Base-by-base conservation (phyloP, 2,797 vertebrate genomes). In the Peromyscus aztecus region DNA sequence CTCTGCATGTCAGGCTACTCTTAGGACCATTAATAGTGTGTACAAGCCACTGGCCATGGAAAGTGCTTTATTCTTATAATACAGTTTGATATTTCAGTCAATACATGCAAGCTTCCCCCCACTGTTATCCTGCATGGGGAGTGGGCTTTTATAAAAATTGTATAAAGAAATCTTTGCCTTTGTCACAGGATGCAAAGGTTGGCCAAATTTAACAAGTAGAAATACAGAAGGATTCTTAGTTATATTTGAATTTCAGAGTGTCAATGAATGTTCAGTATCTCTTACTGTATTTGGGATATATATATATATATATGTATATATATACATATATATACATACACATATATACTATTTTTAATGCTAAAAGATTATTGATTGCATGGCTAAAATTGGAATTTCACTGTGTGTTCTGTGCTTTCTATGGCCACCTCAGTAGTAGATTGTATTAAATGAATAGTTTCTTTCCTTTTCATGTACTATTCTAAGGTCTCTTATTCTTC, bases 21-120 rank as follows among this genome's bases (percentile, higher is more conserved):
- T 14, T 40, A 52, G 75, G 69, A 59, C 27, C 27, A 19, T 1
- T 1, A 1, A 10, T 1, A 46, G 61, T 10, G 13, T 0, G 40
- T 11, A 0, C 0, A 23, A 52, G 3, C 16, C 21, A 40, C 0
- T 6, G 9, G 75, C 10, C 8, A 0, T 1, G 65, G 0, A 27
- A 17, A 43, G 10, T 8, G 4, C 37, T 23, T 23, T 1, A 9
- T 19, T 31, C 71, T 37, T 37, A 21, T 9, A 91, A 76, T 43
- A 11, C 12, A 85, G 80, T 57, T 73, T 1, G 9, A 2, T 27
- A 29, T 61, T 24, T 34, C 10, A 24, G 34, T 81, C 11, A 40
- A 37, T 29, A 19, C 21, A 0, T 0, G 0, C 6, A 49, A 9
- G 29, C 24, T 2, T 59, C 19, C 29, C 6, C 12, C 73, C 24